Conservation (phyloP, 2,113 vertebrate genomes). For the Puma concolor region DNA sequence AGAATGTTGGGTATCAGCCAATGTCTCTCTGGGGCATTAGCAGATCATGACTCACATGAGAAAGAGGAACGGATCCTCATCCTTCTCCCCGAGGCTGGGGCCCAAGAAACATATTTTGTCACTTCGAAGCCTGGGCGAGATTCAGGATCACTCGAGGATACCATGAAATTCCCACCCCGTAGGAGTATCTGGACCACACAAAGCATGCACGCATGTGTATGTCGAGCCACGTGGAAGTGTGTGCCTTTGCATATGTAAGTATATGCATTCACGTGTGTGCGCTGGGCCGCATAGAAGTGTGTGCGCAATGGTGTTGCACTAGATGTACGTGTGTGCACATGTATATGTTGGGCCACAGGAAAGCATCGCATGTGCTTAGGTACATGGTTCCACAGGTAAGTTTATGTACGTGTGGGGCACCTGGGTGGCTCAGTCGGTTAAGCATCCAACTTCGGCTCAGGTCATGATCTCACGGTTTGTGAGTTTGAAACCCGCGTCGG, state of each 20-base stretch:
- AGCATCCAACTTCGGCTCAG: too few species aligned
- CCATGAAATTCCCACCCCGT: too few species aligned
- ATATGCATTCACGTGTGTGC: not conserved
- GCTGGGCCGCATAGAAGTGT: not conserved
- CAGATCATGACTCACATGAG: not conserved
- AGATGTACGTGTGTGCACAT: too few species aligned
- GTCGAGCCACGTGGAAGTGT: not conserved
- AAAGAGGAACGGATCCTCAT: not conserved
- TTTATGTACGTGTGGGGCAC: not conserved
- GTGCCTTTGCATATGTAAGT: not conserved
- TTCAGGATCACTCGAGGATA: not conserved
- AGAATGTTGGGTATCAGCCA: not conserved
- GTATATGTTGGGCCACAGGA: not conserved
- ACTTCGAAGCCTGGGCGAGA: not conserved
- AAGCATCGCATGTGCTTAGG: rapidly evolving
- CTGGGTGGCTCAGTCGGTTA: too few species aligned
- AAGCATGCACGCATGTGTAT: not conserved
- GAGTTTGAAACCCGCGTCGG: too few species aligned
- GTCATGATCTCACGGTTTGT: too few species aligned
- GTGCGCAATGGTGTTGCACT: rapidly evolving
- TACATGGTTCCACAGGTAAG: not conserved
- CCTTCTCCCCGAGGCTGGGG: not conserved
- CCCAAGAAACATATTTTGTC: not conserved
- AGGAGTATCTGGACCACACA: not conserved
- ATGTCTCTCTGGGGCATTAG: rapidly evolving